Evolutionary conservation across 2,113 vertebrate genomes (phyloP), one percentile per base, ranked within the genome.

Genomic region (Otolemur garnettii): DNA sequence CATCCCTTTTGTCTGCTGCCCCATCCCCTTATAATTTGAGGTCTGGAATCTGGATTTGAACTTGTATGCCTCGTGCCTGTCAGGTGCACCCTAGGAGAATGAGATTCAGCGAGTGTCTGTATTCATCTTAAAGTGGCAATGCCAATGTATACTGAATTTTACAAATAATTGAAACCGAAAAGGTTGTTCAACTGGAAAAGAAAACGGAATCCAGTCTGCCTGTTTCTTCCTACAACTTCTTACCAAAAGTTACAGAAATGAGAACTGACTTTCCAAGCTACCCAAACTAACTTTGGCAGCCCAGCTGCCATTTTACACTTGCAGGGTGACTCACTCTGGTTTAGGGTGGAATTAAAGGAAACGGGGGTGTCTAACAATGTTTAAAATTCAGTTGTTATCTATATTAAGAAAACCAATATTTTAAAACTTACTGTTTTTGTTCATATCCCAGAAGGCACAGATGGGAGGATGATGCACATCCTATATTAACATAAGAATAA

Each of bases 391-490:
- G n/a, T 28, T 95, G 90, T 93, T 93, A 30, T 38, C n/a, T 21
- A 78, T 8, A n/a, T 94, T 81, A 97, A 96, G 5, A 90, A 64
- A 96, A 80, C 0, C 83, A 12, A 30, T 62, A 93, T 97, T 94
- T 97, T 96, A 92, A 96, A 97, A 98, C 99, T 98, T 98, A 99
- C 99, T 90, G n/a, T 99, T 99, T 97, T 99, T 98, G 83, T 92
- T 98, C 98, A 99, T 99, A 98, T 99, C 99, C 99, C 99, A 99
- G 98, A 99, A 99, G 95, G 99, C 98, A 96, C 99, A 99, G 45
- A 98, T 98, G 22, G 98, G 98, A 30, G 98, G 98, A 30, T 96
- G 98, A 92, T 96, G 93, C n/a, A 96, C 74, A 83, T 97, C 99
- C 99, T 99, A 90, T 88, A 97, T 94, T 90, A 97, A 97, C 57